These are phyloP conservation scores for Dromas ardeola DNA, from an alignment of 2,113 vertebrate species.

Conservation along the genomic window DNA sequence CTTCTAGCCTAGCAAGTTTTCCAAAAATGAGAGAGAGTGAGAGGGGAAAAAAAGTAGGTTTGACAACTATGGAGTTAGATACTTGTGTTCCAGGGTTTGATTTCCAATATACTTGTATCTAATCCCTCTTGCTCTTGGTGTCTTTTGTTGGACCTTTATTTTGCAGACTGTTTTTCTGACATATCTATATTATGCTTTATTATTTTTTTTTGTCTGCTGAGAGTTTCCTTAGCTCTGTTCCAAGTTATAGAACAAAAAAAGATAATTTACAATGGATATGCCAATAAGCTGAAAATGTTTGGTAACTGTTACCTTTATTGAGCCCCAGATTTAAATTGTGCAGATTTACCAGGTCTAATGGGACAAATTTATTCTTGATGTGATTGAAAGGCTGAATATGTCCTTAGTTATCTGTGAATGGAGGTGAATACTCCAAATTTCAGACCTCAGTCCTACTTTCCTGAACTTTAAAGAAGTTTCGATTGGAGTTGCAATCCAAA, in stretches of 20 bases:
- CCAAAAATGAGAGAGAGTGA: not conserved
- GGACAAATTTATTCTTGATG: not conserved
- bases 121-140: not conserved
- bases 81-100: not conserved
- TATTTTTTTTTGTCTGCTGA: not conserved
- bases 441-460: not conserved
- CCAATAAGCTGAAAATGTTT: not conserved
- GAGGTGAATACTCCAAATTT: not conserved
- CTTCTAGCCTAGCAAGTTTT: not conserved
- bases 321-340: not conserved
- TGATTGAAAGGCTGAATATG: not conserved
- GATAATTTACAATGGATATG: not conserved
- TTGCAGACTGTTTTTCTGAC: not conserved
- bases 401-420: not conserved
- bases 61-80: not conserved
- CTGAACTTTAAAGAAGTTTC: not conserved
- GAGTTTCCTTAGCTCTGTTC: not conserved
- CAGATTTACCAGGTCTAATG: not conserved
- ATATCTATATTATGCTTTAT: not conserved
- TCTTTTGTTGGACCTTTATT: not conserved
- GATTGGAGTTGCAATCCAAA: not conserved
- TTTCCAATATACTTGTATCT: not conserved
- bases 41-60: accelerated
- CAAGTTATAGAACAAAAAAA: not conserved
- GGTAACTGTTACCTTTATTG: not conserved